A percentile compares a stretch with the other conserved stretches of the same genome.
Conservation (phyloP, 2,888 invertebrate genomes). For the Dolichopus griseipennis region DNA sequence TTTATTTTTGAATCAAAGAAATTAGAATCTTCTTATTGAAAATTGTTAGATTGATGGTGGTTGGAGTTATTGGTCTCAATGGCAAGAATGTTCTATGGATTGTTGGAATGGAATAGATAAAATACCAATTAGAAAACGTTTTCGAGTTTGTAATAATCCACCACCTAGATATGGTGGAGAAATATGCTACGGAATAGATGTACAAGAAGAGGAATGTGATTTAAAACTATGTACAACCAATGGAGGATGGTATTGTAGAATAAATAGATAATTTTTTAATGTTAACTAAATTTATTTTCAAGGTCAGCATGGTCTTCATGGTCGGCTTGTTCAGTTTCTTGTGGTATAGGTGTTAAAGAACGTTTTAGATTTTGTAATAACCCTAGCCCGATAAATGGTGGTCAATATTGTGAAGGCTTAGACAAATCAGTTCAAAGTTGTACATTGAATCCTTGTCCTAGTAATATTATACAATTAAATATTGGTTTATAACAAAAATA, state of each 20-base stretch:
- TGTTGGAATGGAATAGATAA: conserved; percentile 33
- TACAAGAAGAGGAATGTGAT: conserved; percentile 40
- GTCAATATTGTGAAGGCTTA: conserved; percentile 36
- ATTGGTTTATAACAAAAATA: not conserved
- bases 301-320: conserved; percentile 40
- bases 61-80: conserved; percentile 43
- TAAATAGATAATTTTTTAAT: not conserved
- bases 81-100: conserved; percentile 42
- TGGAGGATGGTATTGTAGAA: conserved; percentile 34
- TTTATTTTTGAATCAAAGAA: not conserved
- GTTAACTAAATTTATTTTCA: not conserved
- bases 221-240: conserved; percentile 42
- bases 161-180: conserved; percentile 39
- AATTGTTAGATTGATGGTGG: conserved; percentile 34
- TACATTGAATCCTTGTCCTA: conserved; percentile 15
- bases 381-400: conserved; percentile 39
- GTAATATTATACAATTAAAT: conserved; percentile 14
- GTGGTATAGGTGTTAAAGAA: conserved; percentile 34
- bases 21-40: not conserved
- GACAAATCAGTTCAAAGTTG: conserved; percentile 23
- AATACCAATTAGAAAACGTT: conserved; percentile 37
- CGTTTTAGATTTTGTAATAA: conserved; percentile 33
- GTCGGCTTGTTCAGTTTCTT: conserved; percentile 37
- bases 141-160: conserved; percentile 41
- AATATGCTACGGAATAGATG: conserved; percentile 37